Evolutionary conservation across 2,113 vertebrate species (phyloP).

Genomic region (Macrotus californicus): DNA sequence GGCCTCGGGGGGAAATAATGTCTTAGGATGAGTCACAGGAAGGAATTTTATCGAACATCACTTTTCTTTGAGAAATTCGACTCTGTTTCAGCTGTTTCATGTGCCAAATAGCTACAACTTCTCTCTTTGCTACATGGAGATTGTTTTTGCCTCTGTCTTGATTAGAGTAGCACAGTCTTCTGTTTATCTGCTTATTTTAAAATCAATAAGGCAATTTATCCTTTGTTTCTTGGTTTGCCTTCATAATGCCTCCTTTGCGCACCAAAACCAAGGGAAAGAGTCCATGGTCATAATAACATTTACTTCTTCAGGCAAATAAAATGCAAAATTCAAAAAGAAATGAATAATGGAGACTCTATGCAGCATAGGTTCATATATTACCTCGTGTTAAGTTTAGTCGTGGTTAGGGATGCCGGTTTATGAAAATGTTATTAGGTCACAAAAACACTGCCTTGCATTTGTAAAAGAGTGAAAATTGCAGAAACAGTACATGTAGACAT

Average conservation of each 20-base stretch:
- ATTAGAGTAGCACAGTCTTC: background rate
- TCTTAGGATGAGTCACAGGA: background rate
- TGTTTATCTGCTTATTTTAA: constrained; percentile 23
- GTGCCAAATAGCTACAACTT: background rate
- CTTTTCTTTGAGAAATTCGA: constrained; percentile 19
- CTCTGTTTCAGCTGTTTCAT: background rate
- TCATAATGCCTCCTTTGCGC: background rate
- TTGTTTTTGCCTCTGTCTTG: constrained; percentile 8
- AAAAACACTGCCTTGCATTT: background rate
- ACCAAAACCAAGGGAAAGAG: background rate
- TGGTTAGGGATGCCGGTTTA: constrained; percentile 60
- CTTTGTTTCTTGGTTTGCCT: constrained; percentile 4
- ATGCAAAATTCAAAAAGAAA: background rate
- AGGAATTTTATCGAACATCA: background rate
- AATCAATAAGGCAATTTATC: background rate
- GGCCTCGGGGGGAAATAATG: background rate
- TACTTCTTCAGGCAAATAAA: constrained; percentile 25
- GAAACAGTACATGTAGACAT: accelerated
- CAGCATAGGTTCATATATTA: background rate
- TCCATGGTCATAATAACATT: accelerated
- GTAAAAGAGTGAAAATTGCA: background rate
- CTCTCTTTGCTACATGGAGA: background rate
- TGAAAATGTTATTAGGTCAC: constrained; percentile 62
- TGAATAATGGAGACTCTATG: background rate
- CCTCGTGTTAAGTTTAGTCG: constrained; percentile 1